phyloP scores from a whole-genome alignment of 2,888 invertebrate genomes.

The Andrena camellia region DNA sequence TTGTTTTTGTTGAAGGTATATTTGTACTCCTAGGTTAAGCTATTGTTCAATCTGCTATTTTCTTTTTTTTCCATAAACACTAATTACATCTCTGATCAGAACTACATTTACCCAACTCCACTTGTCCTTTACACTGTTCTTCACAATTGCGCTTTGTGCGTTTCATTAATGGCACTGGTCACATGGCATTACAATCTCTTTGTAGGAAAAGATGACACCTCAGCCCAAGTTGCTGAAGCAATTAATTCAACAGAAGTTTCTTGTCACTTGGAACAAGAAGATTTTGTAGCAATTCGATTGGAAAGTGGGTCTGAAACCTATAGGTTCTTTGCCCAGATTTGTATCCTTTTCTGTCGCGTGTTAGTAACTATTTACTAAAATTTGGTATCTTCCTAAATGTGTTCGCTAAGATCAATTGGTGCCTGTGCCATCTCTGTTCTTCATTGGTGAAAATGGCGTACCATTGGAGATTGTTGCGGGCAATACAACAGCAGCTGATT shows the following conservation, averaged over 20 bases:
- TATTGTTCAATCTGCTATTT: slow-evolving; percentile 11
- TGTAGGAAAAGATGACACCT: slow-evolving; percentile 91
- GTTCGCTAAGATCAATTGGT: slow-evolving; percentile 89
- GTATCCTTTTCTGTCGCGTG: slow-evolving; percentile 89
- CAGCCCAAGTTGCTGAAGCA: slow-evolving; percentile 88
- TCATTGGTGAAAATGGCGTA: slow-evolving; percentile 93
- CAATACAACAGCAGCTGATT: slow-evolving; percentile 87
- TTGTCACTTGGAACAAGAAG: slow-evolving; percentile 86
- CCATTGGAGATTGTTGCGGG: slow-evolving; percentile 93
- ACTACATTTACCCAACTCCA: neutral
- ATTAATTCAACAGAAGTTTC: slow-evolving; percentile 88
- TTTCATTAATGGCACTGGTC: slow-evolving; percentile 3
- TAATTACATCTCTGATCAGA: neutral
- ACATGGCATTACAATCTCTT: slow-evolving; percentile 36
- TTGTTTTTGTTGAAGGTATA: slow-evolving; percentile 92
- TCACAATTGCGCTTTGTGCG: neutral
- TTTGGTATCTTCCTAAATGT: slow-evolving; percentile 39
- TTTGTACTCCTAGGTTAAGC: slow-evolving; percentile 63
- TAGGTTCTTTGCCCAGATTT: slow-evolving; percentile 93
- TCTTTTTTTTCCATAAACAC: slow-evolving; percentile 8
- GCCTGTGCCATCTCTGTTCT: slow-evolving; percentile 93
- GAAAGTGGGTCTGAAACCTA: slow-evolving; percentile 91
- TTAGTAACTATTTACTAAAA: neutral
- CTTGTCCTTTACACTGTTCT: neutral
- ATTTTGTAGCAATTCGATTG: slow-evolving; percentile 92